phyloP scores from a whole-genome alignment of 2,113 vertebrate genomes.

The Antechinus stuartii region DNA sequence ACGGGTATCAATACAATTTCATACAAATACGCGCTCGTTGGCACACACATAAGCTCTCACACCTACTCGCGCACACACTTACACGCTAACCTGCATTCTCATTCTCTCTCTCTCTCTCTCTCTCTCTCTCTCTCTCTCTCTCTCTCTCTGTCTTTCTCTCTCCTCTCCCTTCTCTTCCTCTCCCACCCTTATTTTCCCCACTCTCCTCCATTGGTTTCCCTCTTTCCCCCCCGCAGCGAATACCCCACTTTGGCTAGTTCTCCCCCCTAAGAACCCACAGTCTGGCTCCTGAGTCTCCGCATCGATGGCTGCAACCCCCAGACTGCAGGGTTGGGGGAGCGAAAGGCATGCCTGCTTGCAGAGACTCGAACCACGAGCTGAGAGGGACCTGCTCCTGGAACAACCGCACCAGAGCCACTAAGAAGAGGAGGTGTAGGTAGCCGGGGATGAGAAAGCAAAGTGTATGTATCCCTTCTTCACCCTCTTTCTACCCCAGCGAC shows the following conservation, averaged over 20 bases:
- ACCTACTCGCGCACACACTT: not conserved
- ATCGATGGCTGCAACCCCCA: not conserved
- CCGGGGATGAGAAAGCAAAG: not conserved
- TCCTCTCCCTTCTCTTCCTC: conserved; percentile 11
- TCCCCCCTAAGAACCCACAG: not conserved
- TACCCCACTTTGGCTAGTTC: not conserved
- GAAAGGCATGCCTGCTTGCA: not conserved
- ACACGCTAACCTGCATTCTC: not conserved
- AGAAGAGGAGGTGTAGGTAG: not conserved
- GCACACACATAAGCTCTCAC: not conserved
- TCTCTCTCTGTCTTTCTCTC: not conserved
- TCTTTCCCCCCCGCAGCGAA: not conserved
- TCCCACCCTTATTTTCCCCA: not conserved
- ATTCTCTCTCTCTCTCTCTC: not conserved
- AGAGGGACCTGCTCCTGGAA: not conserved
- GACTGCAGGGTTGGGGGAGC: not conserved
- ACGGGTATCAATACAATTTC: not conserved
- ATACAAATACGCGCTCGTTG: not conserved
- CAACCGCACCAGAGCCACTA: not conserved
- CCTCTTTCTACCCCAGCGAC: not conserved
- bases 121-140: conserved; percentile 18
- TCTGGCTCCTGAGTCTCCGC: not conserved
- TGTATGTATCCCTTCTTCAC: not conserved
- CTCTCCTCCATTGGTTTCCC: not conserved
- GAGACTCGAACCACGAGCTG: not conserved